A percentile compares a stretch with the other conserved stretches of the same genome.
phyloP scores from a whole-genome alignment of 2,888 invertebrate species.

The Rotaria socialis region DNA sequence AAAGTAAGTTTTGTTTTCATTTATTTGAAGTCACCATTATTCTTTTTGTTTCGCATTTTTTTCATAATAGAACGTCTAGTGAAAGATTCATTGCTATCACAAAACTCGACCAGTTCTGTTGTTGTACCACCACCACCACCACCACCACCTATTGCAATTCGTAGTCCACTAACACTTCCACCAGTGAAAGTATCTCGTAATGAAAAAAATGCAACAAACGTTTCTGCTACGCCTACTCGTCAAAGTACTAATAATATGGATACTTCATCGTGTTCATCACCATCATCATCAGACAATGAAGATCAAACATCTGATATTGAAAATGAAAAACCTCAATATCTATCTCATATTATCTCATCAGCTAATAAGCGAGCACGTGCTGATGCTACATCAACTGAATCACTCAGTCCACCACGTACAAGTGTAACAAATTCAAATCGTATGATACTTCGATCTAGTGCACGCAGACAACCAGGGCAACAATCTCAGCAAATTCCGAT shows the following conservation, averaged over 20 bases:
- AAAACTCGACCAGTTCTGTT: neutral
- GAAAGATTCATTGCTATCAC: neutral
- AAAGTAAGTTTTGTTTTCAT: neutral
- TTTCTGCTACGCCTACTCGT: neutral
- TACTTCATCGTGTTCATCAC: neutral
- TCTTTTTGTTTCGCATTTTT: neutral
- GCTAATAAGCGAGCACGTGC: slow-evolving; percentile 33
- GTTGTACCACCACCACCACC: neutral
- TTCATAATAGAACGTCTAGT: neutral
- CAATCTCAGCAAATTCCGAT: neutral
- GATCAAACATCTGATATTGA: neutral
- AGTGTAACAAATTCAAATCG: neutral
- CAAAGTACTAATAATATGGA: neutral
- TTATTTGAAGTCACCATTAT: neutral
- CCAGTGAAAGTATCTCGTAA: neutral
- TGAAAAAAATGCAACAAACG: neutral
- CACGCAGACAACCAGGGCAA: neutral
- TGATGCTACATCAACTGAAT: slow-evolving; percentile 27
- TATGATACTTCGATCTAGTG: slow-evolving; percentile 17
- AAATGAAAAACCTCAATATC: neutral
- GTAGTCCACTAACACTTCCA: neutral
- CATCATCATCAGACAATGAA: neutral
- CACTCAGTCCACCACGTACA: neutral
- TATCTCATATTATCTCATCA: neutral
- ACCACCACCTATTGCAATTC: neutral